Percentiles rank a stretch among this genome's conserved stretches.
Conservation (phyloP, 1,140 invertebrate genomes). For the Drosophila pseudoobscura region DNA sequence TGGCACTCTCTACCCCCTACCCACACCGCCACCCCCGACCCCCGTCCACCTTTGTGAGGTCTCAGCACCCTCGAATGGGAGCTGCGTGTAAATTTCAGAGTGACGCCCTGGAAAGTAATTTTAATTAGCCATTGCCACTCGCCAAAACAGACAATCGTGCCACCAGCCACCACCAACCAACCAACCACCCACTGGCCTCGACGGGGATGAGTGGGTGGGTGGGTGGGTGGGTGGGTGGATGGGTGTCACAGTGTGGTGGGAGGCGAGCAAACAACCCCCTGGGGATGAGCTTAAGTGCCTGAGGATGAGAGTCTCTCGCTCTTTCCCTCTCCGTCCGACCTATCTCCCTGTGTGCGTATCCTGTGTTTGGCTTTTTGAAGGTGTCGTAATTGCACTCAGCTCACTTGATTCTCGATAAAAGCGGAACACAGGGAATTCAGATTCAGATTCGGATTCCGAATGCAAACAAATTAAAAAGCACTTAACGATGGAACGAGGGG, state of each 20-base stretch:
- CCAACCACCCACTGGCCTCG: not conserved
- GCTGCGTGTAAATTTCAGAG: conserved; percentile 52
- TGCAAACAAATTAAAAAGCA: conserved; percentile 81
- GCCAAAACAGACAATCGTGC: conserved; percentile 4
- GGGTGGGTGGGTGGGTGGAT: conserved; percentile 10
- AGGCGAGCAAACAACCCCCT: conserved; percentile 40
- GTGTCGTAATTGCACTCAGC: conserved; percentile 79
- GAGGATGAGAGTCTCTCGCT: conserved; percentile 15
- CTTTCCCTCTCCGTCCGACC: no score
- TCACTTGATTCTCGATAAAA: conserved; percentile 72
- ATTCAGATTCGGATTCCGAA: conserved; percentile 36
- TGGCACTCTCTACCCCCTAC: conserved; percentile 1
- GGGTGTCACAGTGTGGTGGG: not conserved
- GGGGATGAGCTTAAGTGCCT: conserved; percentile 72
- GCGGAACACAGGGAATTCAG: conserved; percentile 37
- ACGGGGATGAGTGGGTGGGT: not conserved
- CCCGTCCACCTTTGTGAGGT: not conserved
- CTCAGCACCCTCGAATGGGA: no score
- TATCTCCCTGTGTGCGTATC: conserved; percentile 7
- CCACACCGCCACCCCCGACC: not conserved
- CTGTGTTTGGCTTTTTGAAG: conserved; percentile 72
- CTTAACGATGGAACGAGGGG: conserved; percentile 51
- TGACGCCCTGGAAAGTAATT: conserved; percentile 68
- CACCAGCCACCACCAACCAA: not conserved
- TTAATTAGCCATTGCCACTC: conserved; percentile 66